Percentiles rank a stretch among this genome's conserved stretches.
Evolutionary conservation across 2,888 invertebrate species (phyloP).

Genomic region (Drosophila fulvimacula): DNA sequence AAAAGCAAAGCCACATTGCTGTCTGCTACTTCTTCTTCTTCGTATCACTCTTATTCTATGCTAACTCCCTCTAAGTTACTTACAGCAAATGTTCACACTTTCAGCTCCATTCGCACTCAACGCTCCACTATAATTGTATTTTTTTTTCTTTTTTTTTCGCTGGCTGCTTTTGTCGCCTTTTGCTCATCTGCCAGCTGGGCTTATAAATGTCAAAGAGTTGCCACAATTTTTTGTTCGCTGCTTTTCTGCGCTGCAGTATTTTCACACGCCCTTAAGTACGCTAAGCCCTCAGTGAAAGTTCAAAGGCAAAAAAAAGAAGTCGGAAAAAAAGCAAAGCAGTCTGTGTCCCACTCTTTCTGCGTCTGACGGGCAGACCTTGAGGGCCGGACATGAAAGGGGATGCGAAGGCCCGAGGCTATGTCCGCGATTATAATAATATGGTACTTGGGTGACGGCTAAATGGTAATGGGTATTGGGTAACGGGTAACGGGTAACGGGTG

Average conservation of each 20-base stretch:
- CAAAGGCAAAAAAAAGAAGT: constrained; percentile 28
- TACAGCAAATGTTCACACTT: constrained; percentile 33
- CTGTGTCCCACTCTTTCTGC: constrained; percentile 29
- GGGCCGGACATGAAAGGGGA: constrained; percentile 25
- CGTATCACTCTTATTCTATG: not conserved
- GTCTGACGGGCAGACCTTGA: constrained; percentile 47
- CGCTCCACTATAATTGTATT: constrained; percentile 47
- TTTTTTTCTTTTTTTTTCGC: constrained; percentile 40
- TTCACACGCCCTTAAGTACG: constrained; percentile 63
- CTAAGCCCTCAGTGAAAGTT: constrained; percentile 62
- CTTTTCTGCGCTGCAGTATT: constrained; percentile 42
- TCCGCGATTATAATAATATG: constrained; percentile 73
- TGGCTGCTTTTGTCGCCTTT: constrained; percentile 27
- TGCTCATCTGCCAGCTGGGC: constrained; percentile 58
- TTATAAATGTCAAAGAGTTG: constrained; percentile 79
- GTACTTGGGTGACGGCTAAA: constrained; percentile 54
- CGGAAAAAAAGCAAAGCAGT: constrained; percentile 4
- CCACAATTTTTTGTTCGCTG: constrained; percentile 15
- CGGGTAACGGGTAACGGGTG: constrained; percentile 33
- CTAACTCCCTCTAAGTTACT: constrained; percentile 7
- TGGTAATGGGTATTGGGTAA: constrained; percentile 25
- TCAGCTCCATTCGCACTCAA: constrained; percentile 8
- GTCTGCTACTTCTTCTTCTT: not conserved
- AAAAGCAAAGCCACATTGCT: not conserved
- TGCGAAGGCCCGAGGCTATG: constrained; percentile 45